These are phyloP conservation scores for Centroberyx gerrardi DNA, from an alignment of 2,797 vertebrate genomes.

Conservation along the genomic window DNA sequence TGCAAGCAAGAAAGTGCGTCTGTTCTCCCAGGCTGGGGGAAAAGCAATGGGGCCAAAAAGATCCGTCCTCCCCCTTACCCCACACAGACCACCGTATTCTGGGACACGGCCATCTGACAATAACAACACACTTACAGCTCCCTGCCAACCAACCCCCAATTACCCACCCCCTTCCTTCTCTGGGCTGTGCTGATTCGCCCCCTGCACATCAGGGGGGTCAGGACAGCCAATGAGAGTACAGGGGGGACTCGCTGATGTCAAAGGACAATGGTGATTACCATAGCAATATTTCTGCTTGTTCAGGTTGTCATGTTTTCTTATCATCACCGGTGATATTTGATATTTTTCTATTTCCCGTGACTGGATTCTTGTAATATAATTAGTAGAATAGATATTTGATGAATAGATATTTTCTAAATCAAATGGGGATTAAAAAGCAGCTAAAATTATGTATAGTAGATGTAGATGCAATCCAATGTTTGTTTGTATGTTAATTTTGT, in stretches of 20 bases:
- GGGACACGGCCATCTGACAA: conserved; percentile 98
- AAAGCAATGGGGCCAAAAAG: conserved; percentile 92
- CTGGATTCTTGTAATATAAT: conserved; percentile 87
- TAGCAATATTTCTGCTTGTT: conserved; percentile 89
- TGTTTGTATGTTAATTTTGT: conserved; percentile 77
- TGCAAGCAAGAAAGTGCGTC: conserved; percentile 95
- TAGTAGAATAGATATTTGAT: conserved; percentile 88
- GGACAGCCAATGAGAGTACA: conserved; percentile 65
- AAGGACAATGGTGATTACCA: conserved; percentile 83
- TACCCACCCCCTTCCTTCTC: conserved; percentile 52
- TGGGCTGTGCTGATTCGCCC: conserved; percentile 61
- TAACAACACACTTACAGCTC: conserved; percentile 52
- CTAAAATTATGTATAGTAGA: conserved; percentile 85
- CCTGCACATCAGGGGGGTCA: conserved; percentile 58
- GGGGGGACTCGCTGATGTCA: conserved; percentile 78
- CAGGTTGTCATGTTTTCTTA: conserved; percentile 88
- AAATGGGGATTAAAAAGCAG: conserved; percentile 82
- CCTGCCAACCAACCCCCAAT: conserved; percentile 60
- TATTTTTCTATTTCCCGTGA: conserved; percentile 91
- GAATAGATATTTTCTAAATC: conserved; percentile 90
- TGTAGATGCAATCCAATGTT: conserved; percentile 83
- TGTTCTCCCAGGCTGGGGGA: conserved; percentile 92
- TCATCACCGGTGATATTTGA: conserved; percentile 88
- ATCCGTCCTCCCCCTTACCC: conserved; percentile 96
- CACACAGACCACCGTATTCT: conserved; percentile 96